Evolutionary conservation across 2,113 vertebrate species (phyloP), one percentile per base, ranked within the genome.

Genomic region (Plecturocebus donacophilus): DNA sequence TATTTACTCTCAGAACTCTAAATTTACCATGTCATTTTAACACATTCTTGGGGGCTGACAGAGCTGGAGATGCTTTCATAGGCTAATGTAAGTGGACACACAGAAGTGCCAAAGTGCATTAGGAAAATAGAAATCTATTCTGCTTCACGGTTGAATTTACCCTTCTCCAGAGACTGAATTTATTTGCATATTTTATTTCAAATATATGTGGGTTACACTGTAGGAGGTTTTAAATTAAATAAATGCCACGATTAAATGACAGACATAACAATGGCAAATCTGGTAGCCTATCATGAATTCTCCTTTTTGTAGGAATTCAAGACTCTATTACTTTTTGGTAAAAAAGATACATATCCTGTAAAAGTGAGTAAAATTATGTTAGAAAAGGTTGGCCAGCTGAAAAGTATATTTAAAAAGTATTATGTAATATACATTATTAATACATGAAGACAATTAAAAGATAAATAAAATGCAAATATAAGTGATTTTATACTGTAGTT

Each of bases 121-220:
- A 98, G 94, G 94, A 97, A 98, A 98, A 98, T 98, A 97, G 97
- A 97, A 98, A 98, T 98, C 85, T 88, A 96, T 85, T 98, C 94
- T 82, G 76, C 91, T 98, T 94, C 98, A 94, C 6, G 91, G 97
- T 96, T 97, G 98, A 98, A 98, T 98, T 98, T 98, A 87, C 95
- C 83, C 94, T 98, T 98, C 98, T 94, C 91, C 19, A 97, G 97
- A 92, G 96, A 92, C 73, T 40, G 98, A 96, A 97, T 98, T 89
- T 94, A 97, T 98, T 98, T 98, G 97, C 98, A 98, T 98, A 96
- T 98, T 98, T 98, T 97, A 98, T 98, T 97, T 98, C 93, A 93
- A 77, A 93, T 96, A 61, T 13, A 85, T 95, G 81, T 93, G 97
- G 95, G 90, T 96, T 82, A 90, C 90, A 64, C 76, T 81, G 95